Base-by-base conservation (phyloP, 2,888 invertebrate species). In the Cosmia pyralina region DNA sequence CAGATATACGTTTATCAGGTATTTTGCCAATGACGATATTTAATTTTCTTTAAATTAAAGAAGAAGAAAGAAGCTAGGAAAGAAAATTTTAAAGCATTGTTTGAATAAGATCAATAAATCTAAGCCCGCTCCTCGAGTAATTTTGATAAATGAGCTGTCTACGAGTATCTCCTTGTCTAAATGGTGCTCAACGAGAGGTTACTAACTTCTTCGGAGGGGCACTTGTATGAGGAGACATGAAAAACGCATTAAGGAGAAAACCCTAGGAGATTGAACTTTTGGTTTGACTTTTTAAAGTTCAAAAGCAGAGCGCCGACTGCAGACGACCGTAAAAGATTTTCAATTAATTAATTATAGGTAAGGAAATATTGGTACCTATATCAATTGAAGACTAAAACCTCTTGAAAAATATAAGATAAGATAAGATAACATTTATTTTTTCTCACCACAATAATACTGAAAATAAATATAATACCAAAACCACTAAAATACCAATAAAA, bases 111-210 rank as follows among this genome's bases (percentile, higher is more conserved):
- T 63, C 28, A 11, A 57, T 58, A 44, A 19, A 48, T 15, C 19
- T n/a, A 19, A 38, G 15, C 2, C n/a, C 34, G 38, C 28, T 52
- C n/a, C 13, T 41, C 34, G 7, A 80, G 41, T 68, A 67, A 80
- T 75, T 67, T 62, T 62, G 80, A 80, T 80, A 57, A 67, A 80
- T 68, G 67, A 67, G 34, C 60, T 64, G 58, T 71, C 59, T 17
- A 13, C 46, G 13, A 28, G 46, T 38, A 66, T 46, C 46, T 60
- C 46, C 28, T 50, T 50, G 41, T 57, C 66, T 74, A 62, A 74
- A 74, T 34, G 38, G 28, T n/a, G 41, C 17, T 79, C 11, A 57
- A 17, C 10, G 46, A 52, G 38, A 22, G 28, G 44, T 50, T 52
- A 22, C 28, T 53, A 34, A 59, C 46, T 57, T 62, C 65, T 59